Evolutionary conservation across 1,140 invertebrate species (phyloP), one percentile per base, ranked within the genome.

Genomic region (Parasteatoda tepidariorum): DNA sequence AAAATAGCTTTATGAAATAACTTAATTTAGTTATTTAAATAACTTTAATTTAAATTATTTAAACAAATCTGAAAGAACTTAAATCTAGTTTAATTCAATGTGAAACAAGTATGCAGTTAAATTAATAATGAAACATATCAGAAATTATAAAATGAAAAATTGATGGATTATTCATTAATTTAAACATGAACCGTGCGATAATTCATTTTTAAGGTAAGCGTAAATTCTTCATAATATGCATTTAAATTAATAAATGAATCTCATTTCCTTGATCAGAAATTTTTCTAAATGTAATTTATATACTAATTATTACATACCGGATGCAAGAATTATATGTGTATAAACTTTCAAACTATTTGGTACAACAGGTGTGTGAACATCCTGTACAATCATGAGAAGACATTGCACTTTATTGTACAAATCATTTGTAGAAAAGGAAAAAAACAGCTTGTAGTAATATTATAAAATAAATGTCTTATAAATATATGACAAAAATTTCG

Each of bases 371-470:
- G 38, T 48, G 15, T 2, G 38, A 13, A n/a, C 76, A 81, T 55
- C 41, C 61, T 83, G 59, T 83, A 83, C 81, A 83, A 83, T 83
- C 81, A 83, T 74, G 28, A 38, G 11, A 74, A 74, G 31, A 70
- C 55, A 73, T 55, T 73, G 70, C 81, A 74, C 81, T 83, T 83
- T 74, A 41, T 55, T 83, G 81, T 83, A 83, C 81, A 83, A 66
- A 83, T 68, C 81, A 83, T 83, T 66, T 83, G 81, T 83, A 83
- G 81, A 83, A 38, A 61, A 59, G n/a, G n/a, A 41, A 48, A 64
- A 79, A 68, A 41, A 83, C 68, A 73, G 70, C 81, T 83, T 83
- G 81, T 83, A 83, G 81, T 74, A 66, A 83, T 73, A 83, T 82
- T 71, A 82, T 66, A 73, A 64, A 82, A 83, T 83, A 74, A 73